These are phyloP conservation scores for Plectropomus leopardus DNA, from an alignment of 2,113 vertebrate genomes.

Conservation along the genomic window DNA sequence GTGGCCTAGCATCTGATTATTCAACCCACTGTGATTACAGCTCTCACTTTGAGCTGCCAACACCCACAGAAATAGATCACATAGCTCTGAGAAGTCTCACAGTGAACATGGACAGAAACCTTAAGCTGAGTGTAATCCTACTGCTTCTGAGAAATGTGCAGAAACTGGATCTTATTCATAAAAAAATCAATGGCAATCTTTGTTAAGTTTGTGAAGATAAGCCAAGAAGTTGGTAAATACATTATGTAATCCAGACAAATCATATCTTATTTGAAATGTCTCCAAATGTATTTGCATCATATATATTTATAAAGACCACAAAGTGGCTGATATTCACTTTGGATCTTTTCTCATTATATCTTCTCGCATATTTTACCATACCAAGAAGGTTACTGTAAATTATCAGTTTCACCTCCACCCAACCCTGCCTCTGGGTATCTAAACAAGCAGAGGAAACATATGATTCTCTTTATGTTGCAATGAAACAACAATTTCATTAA, in stretches of 20 bases:
- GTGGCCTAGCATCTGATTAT: constrained; percentile 2
- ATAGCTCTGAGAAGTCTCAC: not conserved
- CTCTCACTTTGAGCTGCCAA: constrained; percentile 17
- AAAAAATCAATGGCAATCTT: not conserved
- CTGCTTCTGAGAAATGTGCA: constrained; percentile 52
- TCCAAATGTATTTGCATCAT: not conserved
- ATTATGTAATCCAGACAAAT: not conserved
- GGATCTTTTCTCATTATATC: not conserved
- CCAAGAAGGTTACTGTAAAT: not conserved
- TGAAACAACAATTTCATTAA: too few species aligned
- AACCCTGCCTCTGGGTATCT: not conserved
- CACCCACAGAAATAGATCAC: constrained; percentile 49
- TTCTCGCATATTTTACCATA: not conserved
- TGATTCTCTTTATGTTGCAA: too few species aligned
- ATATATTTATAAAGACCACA: not conserved
- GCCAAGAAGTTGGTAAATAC: not conserved
- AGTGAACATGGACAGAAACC: not conserved
- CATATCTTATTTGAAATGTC: not conserved
- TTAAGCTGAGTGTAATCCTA: constrained; percentile 52
- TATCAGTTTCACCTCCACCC: not conserved
- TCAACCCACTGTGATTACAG: constrained; percentile 41
- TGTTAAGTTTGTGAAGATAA: not conserved
- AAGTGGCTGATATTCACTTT: not conserved
- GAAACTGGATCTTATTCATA: constrained; percentile 18
- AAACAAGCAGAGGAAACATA: not conserved